phyloP scores from a whole-genome alignment of 2,797 vertebrate genomes.

The Sebastiscus tertius region DNA sequence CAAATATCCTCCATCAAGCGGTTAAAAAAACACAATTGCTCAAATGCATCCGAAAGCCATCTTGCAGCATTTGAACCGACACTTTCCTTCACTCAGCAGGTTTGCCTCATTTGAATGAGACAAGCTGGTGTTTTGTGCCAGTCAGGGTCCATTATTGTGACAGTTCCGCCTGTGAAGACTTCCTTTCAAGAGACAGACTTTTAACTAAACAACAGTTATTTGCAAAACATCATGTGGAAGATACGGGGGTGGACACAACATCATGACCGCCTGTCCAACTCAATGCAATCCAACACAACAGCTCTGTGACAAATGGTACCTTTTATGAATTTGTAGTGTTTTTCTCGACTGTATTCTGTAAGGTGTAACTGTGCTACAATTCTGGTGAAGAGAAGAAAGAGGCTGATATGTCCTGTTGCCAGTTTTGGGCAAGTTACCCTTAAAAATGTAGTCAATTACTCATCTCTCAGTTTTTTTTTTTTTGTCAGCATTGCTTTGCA shows the following conservation, averaged over 20 bases:
- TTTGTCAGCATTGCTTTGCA: too few relatives aligned
- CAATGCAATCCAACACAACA: not conserved
- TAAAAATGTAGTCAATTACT: not conserved
- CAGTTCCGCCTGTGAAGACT: conserved; percentile 4
- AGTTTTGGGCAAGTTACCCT: not conserved
- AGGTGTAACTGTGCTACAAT: not conserved
- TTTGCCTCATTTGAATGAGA: conserved; percentile 41
- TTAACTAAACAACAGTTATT: conserved; percentile 25
- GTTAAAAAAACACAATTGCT: not conserved
- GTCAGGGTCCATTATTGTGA: conserved; percentile 33
- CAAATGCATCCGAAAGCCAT: not conserved
- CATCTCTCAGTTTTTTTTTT: not conserved
- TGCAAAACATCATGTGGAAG: conserved; percentile 6
- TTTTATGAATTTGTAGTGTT: not conserved
- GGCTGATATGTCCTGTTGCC: not conserved
- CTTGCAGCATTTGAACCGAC: conserved; percentile 11
- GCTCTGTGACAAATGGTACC: not conserved
- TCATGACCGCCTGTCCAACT: conserved; percentile 1
- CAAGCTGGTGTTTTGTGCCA: conserved; percentile 24
- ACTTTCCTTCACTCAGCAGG: conserved; percentile 21
- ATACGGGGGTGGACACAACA: not conserved
- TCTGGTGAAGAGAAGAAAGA: not conserved
- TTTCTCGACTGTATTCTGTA: not conserved
- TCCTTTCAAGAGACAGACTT: conserved; percentile 13
- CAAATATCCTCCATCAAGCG: not conserved